A percentile compares a stretch with the other conserved stretches of the same genome.
Conservation (phyloP, 2,113 vertebrate species). For the Ploceus nigricollis region DNA sequence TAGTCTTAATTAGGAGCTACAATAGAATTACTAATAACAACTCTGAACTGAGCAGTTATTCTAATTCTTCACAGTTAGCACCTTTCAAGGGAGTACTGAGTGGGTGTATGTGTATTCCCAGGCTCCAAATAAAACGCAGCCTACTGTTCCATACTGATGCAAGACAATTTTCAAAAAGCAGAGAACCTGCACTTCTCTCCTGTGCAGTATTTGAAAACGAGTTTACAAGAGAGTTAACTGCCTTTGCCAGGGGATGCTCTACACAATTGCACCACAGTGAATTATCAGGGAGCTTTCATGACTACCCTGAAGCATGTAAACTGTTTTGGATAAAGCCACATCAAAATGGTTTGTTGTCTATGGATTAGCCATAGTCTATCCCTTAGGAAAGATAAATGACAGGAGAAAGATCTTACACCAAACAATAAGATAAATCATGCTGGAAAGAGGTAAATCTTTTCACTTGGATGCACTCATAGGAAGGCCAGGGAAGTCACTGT, state of each 20-base stretch:
- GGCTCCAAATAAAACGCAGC: neutral
- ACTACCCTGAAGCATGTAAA: neutral
- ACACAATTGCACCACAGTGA: neutral
- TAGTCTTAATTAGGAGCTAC: neutral
- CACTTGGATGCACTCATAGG: neutral
- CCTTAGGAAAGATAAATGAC: neutral
- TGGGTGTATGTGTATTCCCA: neutral
- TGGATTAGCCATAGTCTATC: neutral
- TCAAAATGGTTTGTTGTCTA: neutral
- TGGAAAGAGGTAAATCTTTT: neutral
- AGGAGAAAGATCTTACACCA: neutral
- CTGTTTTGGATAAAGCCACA: neutral
- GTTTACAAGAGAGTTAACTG: neutral
- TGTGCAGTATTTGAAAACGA: neutral
- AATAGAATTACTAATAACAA: neutral
- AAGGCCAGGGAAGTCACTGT: neutral
- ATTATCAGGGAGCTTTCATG: neutral
- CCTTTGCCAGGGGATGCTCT: neutral
- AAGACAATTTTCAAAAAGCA: neutral
- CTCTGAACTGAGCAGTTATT: neutral
- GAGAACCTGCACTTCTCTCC: neutral
- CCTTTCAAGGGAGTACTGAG: neutral
- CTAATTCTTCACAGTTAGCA: neutral
- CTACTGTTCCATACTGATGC: neutral
- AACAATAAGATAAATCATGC: neutral